Evolutionary conservation across 1,140 invertebrate species (phyloP).

Genomic region (Ooceraea biroi): DNA sequence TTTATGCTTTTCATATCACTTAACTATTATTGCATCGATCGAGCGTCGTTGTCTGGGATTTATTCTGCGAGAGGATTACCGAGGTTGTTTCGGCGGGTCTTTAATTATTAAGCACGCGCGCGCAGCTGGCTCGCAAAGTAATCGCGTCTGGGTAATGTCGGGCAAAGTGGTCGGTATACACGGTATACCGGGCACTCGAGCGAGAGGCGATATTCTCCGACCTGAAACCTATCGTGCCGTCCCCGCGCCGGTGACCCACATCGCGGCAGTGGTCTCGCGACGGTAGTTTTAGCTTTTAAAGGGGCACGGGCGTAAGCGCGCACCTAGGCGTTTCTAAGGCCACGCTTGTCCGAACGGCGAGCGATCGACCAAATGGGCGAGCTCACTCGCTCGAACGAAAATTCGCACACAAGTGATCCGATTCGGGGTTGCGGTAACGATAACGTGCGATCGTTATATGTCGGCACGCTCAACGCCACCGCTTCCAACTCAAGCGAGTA

Average conservation of each 20-base stretch:
- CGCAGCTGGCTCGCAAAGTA: constrained; percentile 2
- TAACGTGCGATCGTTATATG: background rate
- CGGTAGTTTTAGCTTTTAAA: constrained; percentile 60
- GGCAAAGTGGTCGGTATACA: constrained; percentile 31
- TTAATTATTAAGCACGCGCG: constrained; percentile 34
- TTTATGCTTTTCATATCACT: background rate
- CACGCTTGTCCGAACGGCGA: background rate
- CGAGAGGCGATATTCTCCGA: constrained; percentile 39
- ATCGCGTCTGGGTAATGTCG: constrained; percentile 36
- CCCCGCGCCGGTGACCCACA: constrained; percentile 56
- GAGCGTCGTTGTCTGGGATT: background rate
- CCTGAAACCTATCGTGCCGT: constrained; percentile 48
- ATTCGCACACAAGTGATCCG: constrained; percentile 22
- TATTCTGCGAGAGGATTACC: background rate
- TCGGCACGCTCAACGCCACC: background rate
- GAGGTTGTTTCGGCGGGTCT: constrained; percentile 24
- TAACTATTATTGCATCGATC: constrained; percentile 21
- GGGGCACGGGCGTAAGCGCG: constrained; percentile 23
- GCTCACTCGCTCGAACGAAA: background rate
- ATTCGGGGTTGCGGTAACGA: background rate
- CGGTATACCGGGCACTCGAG: constrained; percentile 35
- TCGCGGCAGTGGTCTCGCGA: constrained; percentile 28
- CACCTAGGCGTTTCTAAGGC: background rate
- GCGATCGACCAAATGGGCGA: constrained; percentile 20
- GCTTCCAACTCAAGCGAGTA: background rate